phyloP scores from a whole-genome alignment of 2,113 vertebrate species.

The Martes martes region DNA sequence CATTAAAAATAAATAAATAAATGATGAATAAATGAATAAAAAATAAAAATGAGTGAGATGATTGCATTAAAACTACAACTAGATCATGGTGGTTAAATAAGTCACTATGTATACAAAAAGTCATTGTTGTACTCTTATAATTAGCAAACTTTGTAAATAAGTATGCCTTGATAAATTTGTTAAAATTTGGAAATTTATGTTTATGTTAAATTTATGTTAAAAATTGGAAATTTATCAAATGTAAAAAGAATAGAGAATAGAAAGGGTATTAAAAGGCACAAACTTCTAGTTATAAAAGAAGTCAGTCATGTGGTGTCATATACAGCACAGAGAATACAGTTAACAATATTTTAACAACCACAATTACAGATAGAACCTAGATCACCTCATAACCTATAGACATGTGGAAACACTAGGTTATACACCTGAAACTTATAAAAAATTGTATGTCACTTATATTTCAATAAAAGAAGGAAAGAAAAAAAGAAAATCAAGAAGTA shows the following conservation, averaged over 20 bases:
- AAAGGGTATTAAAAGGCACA: background rate
- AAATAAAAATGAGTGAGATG: too few species aligned
- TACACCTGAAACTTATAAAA: background rate
- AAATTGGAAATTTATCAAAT: background rate
- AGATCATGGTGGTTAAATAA: background rate
- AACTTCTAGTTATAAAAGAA: background rate
- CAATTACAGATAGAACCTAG: background rate
- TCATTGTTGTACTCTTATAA: background rate
- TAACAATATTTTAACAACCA: background rate
- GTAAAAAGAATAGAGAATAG: background rate
- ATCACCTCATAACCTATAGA: background rate
- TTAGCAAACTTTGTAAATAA: background rate
- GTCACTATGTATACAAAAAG: background rate
- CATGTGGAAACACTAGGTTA: background rate
- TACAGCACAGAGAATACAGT: background rate
- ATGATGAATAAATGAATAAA: too few species aligned
- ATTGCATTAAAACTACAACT: background rate
- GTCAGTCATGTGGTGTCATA: background rate
- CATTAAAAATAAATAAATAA: too few species aligned
- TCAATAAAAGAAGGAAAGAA: background rate
- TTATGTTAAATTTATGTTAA: background rate
- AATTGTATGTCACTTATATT: background rate
- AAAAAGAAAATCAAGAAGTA: background rate
- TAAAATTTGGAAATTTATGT: background rate
- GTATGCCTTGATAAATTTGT: background rate